phyloP scores from a whole-genome alignment of 2,888 invertebrate species.

The Oscheius sp. region DNA sequence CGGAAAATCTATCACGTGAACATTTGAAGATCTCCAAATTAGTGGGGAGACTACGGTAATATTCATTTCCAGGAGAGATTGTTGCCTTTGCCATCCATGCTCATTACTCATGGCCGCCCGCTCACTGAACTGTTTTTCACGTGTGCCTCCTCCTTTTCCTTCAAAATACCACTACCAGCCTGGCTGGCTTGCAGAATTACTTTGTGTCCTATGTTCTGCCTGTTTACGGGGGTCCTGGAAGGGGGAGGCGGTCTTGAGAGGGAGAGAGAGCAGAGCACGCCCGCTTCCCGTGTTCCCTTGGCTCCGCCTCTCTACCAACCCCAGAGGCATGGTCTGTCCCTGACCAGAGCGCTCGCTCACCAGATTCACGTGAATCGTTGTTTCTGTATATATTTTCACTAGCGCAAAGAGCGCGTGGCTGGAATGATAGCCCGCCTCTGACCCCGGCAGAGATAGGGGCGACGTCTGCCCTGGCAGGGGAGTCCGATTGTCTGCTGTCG shows the following conservation, averaged over 20 bases:
- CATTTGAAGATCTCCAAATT: neutral
- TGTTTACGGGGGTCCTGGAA: slow-evolving; percentile 10
- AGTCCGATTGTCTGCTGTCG: neutral
- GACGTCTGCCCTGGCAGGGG: neutral
- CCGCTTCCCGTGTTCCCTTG: slow-evolving; percentile 5
- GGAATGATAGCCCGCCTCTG: neutral
- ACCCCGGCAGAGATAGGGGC: neutral
- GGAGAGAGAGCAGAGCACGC: neutral
- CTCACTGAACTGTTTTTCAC: slow-evolving; percentile 18
- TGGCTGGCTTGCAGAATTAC: neutral
- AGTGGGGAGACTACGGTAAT: too few species aligned
- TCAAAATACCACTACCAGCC: neutral
- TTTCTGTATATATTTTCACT: too few species aligned
- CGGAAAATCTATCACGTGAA: neutral
- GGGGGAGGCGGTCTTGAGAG: too few species aligned
- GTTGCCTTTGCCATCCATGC: neutral
- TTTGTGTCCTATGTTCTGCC: neutral
- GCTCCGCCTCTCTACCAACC: neutral
- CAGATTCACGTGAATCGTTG: too few species aligned
- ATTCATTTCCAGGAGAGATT: too few species aligned
- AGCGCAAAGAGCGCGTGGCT: too few species aligned
- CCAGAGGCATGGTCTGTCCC: slow-evolving; percentile 21
- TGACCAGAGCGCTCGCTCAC: slow-evolving; percentile 9
- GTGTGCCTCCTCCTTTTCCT: slow-evolving; percentile 1
- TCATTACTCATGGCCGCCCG: slow-evolving; percentile 6